A percentile compares a stretch with the other conserved stretches of the same genome.
phyloP scores from a whole-genome alignment of 2,113 vertebrate genomes.

The Fulmarus glacialis region DNA sequence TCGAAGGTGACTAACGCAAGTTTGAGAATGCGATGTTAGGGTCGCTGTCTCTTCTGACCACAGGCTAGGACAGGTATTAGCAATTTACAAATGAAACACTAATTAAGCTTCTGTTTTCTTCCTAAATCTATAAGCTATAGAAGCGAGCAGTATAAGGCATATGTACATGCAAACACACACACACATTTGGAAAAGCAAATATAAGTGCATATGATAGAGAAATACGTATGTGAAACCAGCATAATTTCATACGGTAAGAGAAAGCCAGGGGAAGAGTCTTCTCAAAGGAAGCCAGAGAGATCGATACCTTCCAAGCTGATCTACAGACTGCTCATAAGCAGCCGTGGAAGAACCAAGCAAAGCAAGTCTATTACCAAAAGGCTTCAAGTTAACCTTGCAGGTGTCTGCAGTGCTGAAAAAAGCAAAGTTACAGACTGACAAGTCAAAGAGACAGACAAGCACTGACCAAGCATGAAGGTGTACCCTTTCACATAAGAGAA shows the following conservation, averaged over 20 bases:
- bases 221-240: neutral
- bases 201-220: fast-evolving
- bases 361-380: neutral
- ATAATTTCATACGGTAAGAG: fast-evolving
- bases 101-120: neutral
- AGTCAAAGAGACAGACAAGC: neutral
- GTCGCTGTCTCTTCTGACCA: neutral
- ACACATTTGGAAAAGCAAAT: neutral
- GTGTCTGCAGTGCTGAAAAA: neutral
- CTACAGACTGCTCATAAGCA: neutral
- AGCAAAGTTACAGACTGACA: neutral
- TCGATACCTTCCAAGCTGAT: neutral
- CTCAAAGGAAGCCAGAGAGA: neutral
- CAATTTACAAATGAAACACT: neutral
- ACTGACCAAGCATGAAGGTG: neutral
- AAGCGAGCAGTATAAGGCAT: neutral
- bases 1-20: fast-evolving
- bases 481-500: fast-evolving
- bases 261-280: neutral
- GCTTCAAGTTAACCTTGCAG: neutral
- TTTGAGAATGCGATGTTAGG: neutral
- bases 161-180: neutral
- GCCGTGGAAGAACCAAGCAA: neutral
- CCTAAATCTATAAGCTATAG: neutral
- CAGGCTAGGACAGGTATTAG: neutral